phyloP scores from a whole-genome alignment of 23 tunicate genomes.

The Halocynthia roretzi region DNA sequence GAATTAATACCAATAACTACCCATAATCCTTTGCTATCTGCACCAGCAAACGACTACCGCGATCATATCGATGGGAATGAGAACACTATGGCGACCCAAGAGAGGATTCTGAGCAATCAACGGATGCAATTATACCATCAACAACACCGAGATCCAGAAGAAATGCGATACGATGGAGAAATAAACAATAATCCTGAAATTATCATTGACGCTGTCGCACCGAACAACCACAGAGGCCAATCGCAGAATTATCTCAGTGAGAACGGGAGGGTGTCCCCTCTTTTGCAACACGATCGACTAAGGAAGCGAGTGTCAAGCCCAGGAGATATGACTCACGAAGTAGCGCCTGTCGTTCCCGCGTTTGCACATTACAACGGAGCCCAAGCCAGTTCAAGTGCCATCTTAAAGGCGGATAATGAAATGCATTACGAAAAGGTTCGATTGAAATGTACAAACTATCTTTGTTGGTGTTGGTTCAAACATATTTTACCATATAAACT shows the following conservation, averaged over 20 bases:
- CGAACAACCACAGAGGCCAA: neutral
- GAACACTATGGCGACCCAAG: neutral
- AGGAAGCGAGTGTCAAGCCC: too few relatives aligned
- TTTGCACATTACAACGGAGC: conserved; percentile 18
- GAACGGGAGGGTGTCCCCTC: too few relatives aligned
- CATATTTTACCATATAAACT: too few relatives aligned
- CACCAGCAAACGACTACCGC: neutral
- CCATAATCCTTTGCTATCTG: neutral
- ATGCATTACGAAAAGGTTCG: too few relatives aligned
- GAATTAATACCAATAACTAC: conserved; percentile 45
- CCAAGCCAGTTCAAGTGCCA: neutral
- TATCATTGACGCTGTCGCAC: conserved; percentile 1
- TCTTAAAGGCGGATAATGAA: too few relatives aligned
- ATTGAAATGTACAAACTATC: too few relatives aligned
- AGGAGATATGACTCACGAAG: neutral
- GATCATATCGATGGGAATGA: neutral
- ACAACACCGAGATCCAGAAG: neutral
- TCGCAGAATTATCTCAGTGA: too few relatives aligned
- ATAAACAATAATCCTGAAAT: conserved; percentile 8
- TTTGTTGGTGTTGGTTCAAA: too few relatives aligned
- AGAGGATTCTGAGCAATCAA: neutral
- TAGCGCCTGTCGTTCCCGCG: conserved; percentile 10
- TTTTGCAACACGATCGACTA: too few relatives aligned
- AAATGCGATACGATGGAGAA: neutral
- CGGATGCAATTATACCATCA: neutral